A percentile compares a stretch with the other conserved stretches of the same genome.
These are phyloP conservation scores for Pungitius pungitius DNA, from an alignment of 2,113 vertebrate genomes.

Conservation along the genomic window DNA sequence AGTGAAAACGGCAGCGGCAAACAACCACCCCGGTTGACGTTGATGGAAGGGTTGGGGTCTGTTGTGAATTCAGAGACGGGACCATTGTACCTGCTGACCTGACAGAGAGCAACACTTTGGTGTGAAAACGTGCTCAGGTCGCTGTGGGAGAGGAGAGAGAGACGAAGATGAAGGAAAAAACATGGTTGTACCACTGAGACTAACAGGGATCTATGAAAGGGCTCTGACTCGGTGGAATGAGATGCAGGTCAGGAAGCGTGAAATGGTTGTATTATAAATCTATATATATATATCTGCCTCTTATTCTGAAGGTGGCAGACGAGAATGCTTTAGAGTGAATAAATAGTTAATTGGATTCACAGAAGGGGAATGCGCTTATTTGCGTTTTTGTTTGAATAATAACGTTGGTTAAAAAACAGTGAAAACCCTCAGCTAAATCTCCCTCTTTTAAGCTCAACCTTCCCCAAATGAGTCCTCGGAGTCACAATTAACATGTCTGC, in stretches of 20 bases:
- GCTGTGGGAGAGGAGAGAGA: slow-evolving; percentile 19
- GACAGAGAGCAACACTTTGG: slow-evolving; percentile 35
- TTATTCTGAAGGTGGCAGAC: slow-evolving; percentile 19
- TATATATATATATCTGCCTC: too few species aligned
- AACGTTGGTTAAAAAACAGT: slow-evolving; percentile 34
- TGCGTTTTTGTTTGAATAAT: slow-evolving; percentile 55
- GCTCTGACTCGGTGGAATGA: slow-evolving; percentile 5
- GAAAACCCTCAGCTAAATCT: slow-evolving; percentile 45
- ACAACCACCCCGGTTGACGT: slow-evolving; percentile 60
- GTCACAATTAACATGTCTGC: slow-evolving; percentile 66
- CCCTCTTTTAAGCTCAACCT: slow-evolving; percentile 70
- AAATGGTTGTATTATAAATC: slow-evolving; percentile 16
- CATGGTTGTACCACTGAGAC: slow-evolving; percentile 13
- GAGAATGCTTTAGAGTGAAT: slow-evolving; percentile 22
- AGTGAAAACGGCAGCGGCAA: slow-evolving; percentile 61
- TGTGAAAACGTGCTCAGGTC: slow-evolving; percentile 18
- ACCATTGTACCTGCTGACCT: slow-evolving; percentile 56
- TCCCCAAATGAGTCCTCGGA: slow-evolving; percentile 51
- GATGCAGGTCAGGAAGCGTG: slow-evolving; percentile 20
- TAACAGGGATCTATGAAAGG: slow-evolving; percentile 8
- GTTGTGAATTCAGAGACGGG: slow-evolving; percentile 47
- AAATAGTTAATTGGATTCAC: slow-evolving; percentile 39
- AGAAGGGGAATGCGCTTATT: slow-evolving; percentile 21
- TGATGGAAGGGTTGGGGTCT: slow-evolving; percentile 57
- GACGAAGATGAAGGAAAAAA: slow-evolving; percentile 18